phyloP scores from a whole-genome alignment of 2,113 vertebrate genomes.

The Grus americana region DNA sequence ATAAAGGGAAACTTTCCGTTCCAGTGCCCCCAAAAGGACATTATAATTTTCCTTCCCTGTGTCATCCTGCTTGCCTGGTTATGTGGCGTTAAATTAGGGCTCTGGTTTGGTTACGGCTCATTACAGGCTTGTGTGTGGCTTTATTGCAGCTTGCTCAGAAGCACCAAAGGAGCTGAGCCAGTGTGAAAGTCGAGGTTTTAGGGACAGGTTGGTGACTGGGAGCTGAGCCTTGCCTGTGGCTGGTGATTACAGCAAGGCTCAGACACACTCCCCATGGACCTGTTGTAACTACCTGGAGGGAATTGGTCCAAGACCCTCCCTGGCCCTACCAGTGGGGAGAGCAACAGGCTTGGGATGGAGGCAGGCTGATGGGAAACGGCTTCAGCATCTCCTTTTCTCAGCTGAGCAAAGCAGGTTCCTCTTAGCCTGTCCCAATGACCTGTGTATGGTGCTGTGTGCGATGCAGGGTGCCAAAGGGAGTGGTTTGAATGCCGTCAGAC shows the following conservation, averaged over 20 bases:
- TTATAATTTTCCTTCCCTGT: conserved; percentile 16
- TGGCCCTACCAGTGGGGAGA: not conserved
- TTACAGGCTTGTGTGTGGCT: not conserved
- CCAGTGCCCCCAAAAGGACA: conserved; percentile 40
- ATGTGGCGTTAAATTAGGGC: conserved; percentile 54
- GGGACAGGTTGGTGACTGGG: not conserved
- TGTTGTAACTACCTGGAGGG: not conserved
- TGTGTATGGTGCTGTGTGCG: not conserved
- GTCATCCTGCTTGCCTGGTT: conserved; percentile 33
- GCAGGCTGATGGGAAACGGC: not conserved
- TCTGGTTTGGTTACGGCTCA: not conserved
- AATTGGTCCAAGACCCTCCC: not conserved
- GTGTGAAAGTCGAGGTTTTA: not conserved
- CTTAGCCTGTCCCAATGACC: not conserved
- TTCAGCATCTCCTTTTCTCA: not conserved
- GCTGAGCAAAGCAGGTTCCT: not conserved
- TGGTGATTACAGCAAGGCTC: not conserved
- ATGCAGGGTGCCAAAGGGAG: not conserved
- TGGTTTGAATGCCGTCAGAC: not conserved
- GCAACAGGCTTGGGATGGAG: not conserved
- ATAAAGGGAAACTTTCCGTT: conserved; percentile 12
- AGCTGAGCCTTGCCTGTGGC: not conserved
- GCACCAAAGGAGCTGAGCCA: not conserved
- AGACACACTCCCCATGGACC: not conserved
- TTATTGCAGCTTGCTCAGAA: not conserved